Conservation (phyloP, 2,797 vertebrate species). For the Sphenopsis melanotis region DNA sequence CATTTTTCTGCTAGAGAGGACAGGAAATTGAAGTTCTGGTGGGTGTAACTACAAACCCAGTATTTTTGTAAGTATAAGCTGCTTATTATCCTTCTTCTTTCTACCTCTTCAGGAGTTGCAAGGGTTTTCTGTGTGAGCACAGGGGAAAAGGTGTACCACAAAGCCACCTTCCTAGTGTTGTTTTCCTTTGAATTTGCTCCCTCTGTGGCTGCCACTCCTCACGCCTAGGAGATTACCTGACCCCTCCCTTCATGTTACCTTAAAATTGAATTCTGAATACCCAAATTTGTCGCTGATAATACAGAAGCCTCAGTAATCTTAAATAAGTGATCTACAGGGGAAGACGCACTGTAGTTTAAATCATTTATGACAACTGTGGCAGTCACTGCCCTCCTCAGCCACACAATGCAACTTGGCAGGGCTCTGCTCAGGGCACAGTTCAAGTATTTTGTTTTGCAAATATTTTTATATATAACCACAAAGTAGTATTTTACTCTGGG, state of each 20-base stretch:
- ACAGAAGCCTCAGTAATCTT: neutral
- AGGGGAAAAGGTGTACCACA: fast-evolving
- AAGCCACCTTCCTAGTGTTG: neutral
- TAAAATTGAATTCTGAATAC: neutral
- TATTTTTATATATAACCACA: neutral
- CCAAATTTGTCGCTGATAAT: fast-evolving
- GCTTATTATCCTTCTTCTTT: neutral
- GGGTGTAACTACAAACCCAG: neutral
- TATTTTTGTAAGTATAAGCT: neutral
- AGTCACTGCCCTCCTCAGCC: neutral
- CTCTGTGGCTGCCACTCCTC: neutral
- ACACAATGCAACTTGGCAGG: neutral
- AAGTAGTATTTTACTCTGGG: neutral
- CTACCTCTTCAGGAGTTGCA: neutral
- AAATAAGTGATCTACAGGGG: neutral
- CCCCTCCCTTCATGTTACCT: fast-evolving
- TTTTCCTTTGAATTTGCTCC: neutral
- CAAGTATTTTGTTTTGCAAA: neutral
- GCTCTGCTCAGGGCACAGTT: neutral
- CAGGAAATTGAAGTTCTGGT: neutral
- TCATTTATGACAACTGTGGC: fast-evolving
- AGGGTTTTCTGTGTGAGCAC: neutral
- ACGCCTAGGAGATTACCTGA: neutral
- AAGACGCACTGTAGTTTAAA: neutral
- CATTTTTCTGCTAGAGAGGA: neutral